Conservation (phyloP, 2,113 vertebrate species). For the Albula goreensis region DNA sequence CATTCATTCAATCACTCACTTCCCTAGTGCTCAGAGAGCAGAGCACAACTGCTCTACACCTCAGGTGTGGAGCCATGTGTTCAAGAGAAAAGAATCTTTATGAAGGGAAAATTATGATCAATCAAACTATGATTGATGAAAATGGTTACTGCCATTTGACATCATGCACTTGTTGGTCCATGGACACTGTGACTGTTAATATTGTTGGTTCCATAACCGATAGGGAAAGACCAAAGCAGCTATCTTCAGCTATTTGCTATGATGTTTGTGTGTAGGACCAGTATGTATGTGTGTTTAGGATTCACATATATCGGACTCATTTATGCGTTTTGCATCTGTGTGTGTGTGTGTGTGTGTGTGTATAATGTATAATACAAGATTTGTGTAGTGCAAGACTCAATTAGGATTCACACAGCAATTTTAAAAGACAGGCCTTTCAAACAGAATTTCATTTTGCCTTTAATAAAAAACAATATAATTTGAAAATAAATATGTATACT, state of each 20-base stretch:
- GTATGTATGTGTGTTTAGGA: neutral
- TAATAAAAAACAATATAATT: constrained; percentile 59
- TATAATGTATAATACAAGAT: neutral
- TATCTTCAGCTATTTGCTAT: too few species aligned
- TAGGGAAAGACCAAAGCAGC: neutral
- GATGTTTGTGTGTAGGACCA: neutral
- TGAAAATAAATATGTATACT: constrained; percentile 74
- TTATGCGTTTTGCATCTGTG: neutral
- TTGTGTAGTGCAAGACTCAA: neutral
- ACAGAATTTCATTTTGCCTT: constrained; percentile 39
- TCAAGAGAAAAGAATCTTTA: too few species aligned
- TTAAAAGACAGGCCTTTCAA: constrained; percentile 27
- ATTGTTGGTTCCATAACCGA: neutral
- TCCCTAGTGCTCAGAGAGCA: neutral
- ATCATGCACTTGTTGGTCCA: neutral
- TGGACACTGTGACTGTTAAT: neutral
- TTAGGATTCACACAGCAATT: neutral
- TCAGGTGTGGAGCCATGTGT: neutral
- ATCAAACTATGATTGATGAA: too few species aligned
- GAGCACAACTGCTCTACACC: neutral
- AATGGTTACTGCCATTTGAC: neutral
- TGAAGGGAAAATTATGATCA: too few species aligned
- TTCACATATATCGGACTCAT: too few species aligned
- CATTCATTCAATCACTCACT: neutral
- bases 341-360: neutral